Evolutionary conservation across 1,140 invertebrate species (phyloP), one percentile per base, ranked within the genome.

Genomic region (Sogatella furcifera): DNA sequence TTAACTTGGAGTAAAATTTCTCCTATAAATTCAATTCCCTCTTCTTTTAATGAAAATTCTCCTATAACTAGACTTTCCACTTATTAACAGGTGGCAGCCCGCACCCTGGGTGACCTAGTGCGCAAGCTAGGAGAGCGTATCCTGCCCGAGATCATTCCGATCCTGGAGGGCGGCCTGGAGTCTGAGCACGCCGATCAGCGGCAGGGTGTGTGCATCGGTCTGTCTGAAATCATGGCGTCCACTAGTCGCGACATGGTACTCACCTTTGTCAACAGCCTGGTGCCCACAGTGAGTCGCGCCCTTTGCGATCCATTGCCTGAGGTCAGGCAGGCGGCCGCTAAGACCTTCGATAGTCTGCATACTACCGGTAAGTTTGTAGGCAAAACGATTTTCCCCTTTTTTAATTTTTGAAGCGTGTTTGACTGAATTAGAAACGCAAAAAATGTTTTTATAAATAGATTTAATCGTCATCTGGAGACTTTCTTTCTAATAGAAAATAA

Each of bases 181-280:
- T 97, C 93, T 0, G 86, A 93, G 52, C 82, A 89, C 52, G 73
- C 92, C 9, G 95, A 98, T 76, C 93, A 98, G 73, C 78, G 96
- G 28, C 93, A 98, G 76, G 97, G 96, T 67, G 97, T 99, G 11
- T 98, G 96, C 73, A 97, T 98, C 72, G 96, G 96, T 5, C 78
- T 99, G 1, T 93, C 92, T 0, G 97, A 99, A 81, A 99, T 99
- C 66, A 97, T 99, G 85, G 85, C 86, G 3, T 96, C 95, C 43
- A 98, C 95, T 2, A 95, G 90, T 56, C 85, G 85, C 68, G 96
- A 98, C 67, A 96, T 97, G 85, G 90, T 96, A 8, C 74, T 95
- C 1, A 88, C 88, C 2, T 96, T 95, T 75, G 92, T 95, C 1
- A 92, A 97, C 71, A 96, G 90, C 69, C 77, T 99, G 55, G 92